These are phyloP conservation scores for Habrosyne pyritoides DNA, from an alignment of 2,888 invertebrate genomes.

Conservation along the genomic window DNA sequence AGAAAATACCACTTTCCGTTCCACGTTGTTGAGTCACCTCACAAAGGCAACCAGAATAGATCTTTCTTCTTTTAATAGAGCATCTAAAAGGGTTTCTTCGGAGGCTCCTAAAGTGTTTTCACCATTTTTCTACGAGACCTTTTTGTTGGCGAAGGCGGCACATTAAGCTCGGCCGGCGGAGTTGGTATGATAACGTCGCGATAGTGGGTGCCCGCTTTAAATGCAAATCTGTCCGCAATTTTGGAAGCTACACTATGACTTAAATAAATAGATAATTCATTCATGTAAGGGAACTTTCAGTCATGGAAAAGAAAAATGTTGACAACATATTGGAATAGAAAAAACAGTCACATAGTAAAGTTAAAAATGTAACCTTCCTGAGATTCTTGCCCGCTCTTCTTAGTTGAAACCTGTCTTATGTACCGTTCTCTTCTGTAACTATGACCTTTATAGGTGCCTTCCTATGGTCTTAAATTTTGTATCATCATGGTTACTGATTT, in stretches of 20 bases:
- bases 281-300: not conserved
- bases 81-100: slow-evolving; percentile 54
- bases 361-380: not conserved
- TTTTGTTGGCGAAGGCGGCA: slow-evolving; percentile 44
- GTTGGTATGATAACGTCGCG: slow-evolving; percentile 50
- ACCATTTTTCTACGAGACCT: slow-evolving; percentile 49
- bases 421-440: too few relatives aligned
- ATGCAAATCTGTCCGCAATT: slow-evolving; percentile 59
- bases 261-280: slow-evolving; percentile 10
- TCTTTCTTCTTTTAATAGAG: slow-evolving; percentile 59
- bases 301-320: not conserved
- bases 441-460: too few relatives aligned
- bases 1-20: slow-evolving; percentile 31
- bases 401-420: too few relatives aligned
- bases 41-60: slow-evolving; percentile 50
- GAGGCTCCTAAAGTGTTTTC: slow-evolving; percentile 44
- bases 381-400: too few relatives aligned
- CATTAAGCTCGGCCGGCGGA: slow-evolving; percentile 36
- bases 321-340: too few relatives aligned
- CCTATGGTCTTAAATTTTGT: too few relatives aligned
- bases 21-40: slow-evolving; percentile 33
- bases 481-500: too few relatives aligned
- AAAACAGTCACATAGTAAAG: too few relatives aligned
- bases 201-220: slow-evolving; percentile 52
- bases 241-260: slow-evolving; percentile 28